Conservation (phyloP, 2,888 invertebrate species). For the Mythimna albipuncta region DNA sequence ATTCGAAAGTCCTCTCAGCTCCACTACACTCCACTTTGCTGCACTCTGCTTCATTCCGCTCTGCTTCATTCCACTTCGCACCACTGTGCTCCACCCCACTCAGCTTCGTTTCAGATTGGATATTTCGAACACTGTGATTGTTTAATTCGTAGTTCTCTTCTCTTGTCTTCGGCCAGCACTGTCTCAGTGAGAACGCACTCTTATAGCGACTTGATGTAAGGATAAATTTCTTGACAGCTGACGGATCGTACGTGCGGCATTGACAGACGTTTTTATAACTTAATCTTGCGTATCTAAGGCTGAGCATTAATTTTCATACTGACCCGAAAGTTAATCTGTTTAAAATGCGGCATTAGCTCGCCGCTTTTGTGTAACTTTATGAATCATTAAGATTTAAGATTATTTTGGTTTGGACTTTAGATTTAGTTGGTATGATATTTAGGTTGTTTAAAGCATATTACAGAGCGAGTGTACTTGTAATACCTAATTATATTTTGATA, state of each 20-base stretch:
- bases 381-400: constrained; percentile 39
- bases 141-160: too few relatives aligned
- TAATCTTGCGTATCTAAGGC: constrained; percentile 66
- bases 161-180: too few relatives aligned
- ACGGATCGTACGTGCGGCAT: constrained; percentile 58
- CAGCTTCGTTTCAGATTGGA: too few relatives aligned
- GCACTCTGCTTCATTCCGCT: too few relatives aligned
- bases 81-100: too few relatives aligned
- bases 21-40: too few relatives aligned
- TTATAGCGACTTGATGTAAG: constrained; percentile 28
- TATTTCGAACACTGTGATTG: too few relatives aligned
- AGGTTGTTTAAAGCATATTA: neutral
- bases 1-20: too few relatives aligned
- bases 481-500: neutral
- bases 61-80: too few relatives aligned
- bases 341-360: constrained; percentile 56
- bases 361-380: constrained; percentile 36
- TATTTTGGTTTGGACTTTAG: constrained; percentile 18
- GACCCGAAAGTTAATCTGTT: constrained; percentile 64
- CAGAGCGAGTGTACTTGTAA: neutral
- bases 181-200: too few relatives aligned
- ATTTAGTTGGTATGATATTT: neutral
- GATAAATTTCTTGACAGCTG: constrained; percentile 59
- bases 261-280: constrained; percentile 60
- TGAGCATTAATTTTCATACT: constrained; percentile 58